These are phyloP conservation scores for Ceratina calcarata DNA, from an alignment of 1,140 invertebrate species.

Conservation along the genomic window DNA sequence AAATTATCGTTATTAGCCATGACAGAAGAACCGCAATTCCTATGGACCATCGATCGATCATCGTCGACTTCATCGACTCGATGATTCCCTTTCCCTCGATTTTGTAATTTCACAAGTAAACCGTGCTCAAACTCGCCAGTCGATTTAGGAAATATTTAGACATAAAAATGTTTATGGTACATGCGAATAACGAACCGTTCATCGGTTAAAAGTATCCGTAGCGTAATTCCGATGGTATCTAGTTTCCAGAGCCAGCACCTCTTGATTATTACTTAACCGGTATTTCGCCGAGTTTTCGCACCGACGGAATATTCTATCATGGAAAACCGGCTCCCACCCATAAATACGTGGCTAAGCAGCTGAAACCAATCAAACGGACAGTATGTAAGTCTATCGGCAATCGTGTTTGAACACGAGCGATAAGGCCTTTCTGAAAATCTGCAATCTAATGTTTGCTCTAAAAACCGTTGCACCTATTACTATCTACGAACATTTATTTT, in stretches of 20 bases:
- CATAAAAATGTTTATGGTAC: conserved; percentile 29
- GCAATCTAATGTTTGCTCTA: neutral
- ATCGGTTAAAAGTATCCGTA: neutral
- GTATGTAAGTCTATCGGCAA: conserved; percentile 9
- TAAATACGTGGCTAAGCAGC: conserved; percentile 21
- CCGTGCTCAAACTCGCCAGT: too few species aligned
- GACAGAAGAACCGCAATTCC: neutral
- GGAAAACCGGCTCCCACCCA: neutral
- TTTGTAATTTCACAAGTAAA: neutral
- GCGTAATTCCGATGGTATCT: neutral
- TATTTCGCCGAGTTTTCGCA: conserved; percentile 1
- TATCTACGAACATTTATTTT: neutral
- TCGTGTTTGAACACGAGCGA: conserved; percentile 13
- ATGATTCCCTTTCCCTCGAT: neutral
- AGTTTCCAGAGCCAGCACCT: conserved; percentile 41
- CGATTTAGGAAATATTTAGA: neutral
- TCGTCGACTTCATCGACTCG: neutral
- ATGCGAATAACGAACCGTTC: neutral
- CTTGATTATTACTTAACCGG: conserved; percentile 21
- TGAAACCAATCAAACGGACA: conserved; percentile 19
- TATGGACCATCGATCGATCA: neutral
- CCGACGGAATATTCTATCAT: conserved; percentile 41
- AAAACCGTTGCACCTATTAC: neutral
- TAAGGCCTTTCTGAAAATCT: neutral
- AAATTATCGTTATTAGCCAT: neutral